Evolutionary conservation across 2,888 invertebrate genomes (phyloP), one percentile per base, ranked within the genome.

Genomic region (Zaprionus lineosus): DNA sequence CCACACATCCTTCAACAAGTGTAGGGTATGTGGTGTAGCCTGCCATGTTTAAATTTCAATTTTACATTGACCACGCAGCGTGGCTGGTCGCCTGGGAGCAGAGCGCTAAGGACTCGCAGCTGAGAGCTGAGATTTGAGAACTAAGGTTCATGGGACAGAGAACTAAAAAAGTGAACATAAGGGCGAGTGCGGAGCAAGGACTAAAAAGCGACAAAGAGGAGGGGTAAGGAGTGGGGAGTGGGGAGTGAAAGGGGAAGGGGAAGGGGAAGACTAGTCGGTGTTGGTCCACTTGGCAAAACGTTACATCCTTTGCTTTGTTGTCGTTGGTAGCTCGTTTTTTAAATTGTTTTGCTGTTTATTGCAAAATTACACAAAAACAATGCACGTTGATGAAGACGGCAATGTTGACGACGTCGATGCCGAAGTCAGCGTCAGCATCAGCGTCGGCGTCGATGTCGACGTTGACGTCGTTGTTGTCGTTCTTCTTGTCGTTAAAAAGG

Each of bases 261-360:
- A 24, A 2, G 12, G n/a, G 15, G 34, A 58, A 16, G 52, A 53
- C 44, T 46, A 33, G 67, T 61, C 53, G 57, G 60, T 61, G 73
- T 76, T 64, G 83, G 85, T 83, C 78, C 75, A 79, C 79, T 79
- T 79, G 71, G 78, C 66, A 78, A 83, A 79, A 79, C 65, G 78
- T 71, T 84, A 83, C 85, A 83, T 79, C 78, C 79, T 85, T 65
- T 83, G 66, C 83, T 83, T 83, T 84, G 85, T 83, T 67, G 46
- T 46, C 56, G 59, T 59, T 47, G 36, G 34, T 41, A 57, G 41
- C 53, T 71, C 59, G 62, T 81, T 74, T 77, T 74, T 74, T 63
- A 69, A 84, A 86, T 79, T 85, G 81, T 85, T 82, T 85, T 85
- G 82, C 82, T 81, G 86, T 85, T 85, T 85, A 82, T 84, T 85